Percentiles rank a stretch among this genome's conserved stretches.
Evolutionary conservation across 2,797 vertebrate genomes (phyloP).

Genomic region (Labeo calbasu): DNA sequence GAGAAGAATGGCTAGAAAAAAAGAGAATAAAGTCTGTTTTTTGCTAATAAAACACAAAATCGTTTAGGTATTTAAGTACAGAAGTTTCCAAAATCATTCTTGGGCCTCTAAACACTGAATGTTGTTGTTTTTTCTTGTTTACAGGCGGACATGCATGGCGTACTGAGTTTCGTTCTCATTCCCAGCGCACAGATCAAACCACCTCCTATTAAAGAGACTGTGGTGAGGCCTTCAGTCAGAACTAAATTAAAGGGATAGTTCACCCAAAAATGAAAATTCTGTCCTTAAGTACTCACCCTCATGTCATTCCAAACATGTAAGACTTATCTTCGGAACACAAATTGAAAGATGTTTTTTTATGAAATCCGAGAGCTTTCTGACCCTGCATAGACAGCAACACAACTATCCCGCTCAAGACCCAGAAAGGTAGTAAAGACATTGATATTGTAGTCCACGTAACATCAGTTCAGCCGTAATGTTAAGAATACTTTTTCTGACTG

Average conservation of each 20-base stretch:
- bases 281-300: too few species aligned
- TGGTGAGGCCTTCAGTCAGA: constrained; percentile 81
- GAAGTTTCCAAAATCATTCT: neutral
- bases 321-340: too few species aligned
- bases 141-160: constrained; percentile 97
- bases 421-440: too few species aligned
- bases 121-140: constrained; percentile 30
- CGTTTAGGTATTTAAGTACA: neutral
- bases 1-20: neutral
- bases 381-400: too few species aligned
- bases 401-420: too few species aligned
- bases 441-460: too few species aligned
- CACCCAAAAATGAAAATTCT: too few species aligned
- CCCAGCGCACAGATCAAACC: constrained; percentile 88
- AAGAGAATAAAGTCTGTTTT: neutral
- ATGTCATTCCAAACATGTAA: too few species aligned
- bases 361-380: too few species aligned
- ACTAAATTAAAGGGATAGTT: neutral
- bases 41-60: neutral
- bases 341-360: too few species aligned
- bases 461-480: too few species aligned
- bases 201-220: constrained; percentile 89
- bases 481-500: too few species aligned
- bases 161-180: constrained; percentile 93
- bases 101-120: neutral